These are phyloP conservation scores for Cybosia mesomella DNA, from an alignment of 2,888 invertebrate genomes.

Conservation along the genomic window DNA sequence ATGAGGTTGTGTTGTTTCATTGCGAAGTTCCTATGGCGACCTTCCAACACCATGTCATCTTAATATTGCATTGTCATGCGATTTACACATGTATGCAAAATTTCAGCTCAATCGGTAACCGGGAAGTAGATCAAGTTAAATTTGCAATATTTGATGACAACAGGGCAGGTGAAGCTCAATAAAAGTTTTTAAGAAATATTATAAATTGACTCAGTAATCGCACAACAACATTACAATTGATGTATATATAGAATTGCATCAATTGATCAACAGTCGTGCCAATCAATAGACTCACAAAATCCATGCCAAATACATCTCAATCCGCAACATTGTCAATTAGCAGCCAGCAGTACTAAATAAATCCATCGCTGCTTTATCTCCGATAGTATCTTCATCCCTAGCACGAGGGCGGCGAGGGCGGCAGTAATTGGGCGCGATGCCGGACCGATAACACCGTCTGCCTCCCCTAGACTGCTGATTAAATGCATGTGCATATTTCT, in stretches of 20 bases:
- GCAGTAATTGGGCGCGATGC: conserved; percentile 66
- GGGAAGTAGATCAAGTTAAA: no score
- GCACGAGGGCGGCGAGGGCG: conserved; percentile 30
- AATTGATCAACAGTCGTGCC: not conserved
- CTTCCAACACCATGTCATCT: no score
- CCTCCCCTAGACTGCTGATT: conserved; percentile 39
- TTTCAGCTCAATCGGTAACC: no score
- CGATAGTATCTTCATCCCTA: conserved; percentile 52
- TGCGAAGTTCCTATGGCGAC: no score
- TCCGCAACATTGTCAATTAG: conserved; percentile 16
- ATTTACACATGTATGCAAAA: no score
- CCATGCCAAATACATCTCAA: conserved; percentile 5
- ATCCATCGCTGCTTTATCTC: conserved; percentile 47
- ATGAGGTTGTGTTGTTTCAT: no score
- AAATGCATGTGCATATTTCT: conserved; percentile 51
- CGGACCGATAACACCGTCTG: conserved; percentile 61
- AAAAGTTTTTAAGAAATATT: no score
- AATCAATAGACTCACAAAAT: conserved; percentile 5
- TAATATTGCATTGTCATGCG: no score
- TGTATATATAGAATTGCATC: not conserved
- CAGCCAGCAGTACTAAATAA: conserved; percentile 45
- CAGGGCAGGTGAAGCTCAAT: no score
- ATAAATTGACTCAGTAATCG: not conserved
- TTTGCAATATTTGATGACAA: no score
- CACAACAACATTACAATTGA: not conserved